Evolutionary conservation across 2,113 vertebrate genomes (phyloP), one percentile per base, ranked within the genome.

Genomic region (Pyrgilauda ruficollis): DNA sequence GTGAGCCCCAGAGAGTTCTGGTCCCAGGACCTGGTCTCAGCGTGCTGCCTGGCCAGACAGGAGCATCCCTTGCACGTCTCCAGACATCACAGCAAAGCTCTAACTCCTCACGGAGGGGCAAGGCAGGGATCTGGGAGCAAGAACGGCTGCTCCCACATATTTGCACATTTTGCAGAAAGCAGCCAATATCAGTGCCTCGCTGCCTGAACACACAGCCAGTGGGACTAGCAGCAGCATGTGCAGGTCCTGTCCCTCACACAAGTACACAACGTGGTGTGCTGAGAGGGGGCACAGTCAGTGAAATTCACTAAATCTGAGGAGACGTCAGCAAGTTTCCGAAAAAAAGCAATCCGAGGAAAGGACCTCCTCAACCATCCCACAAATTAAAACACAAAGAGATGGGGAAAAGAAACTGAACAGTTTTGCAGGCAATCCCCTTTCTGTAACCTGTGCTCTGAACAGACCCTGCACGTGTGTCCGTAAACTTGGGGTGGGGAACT

Each of bases 31-130:
- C 31, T 27, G 27, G 22, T 64, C 37, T 28, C 63, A 53, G 15
- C 0, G 0, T 50, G 43, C 55, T 63, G 43, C 79, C 31, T 3
- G 2, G 13, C 18, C 0, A 0, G 53, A 56, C 30, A 47, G 0
- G 0, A 86, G 72, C 89, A 92, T 90, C 86, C 22, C 47, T 67
- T 33, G 46, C 47, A 47, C 15, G 3, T 47, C 75, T 72, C 82
- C 13, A 49, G 47, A 41, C 28, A 26, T 21, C 74, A 37, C 2
- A 0, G 63, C 66, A 88, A 64, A 85, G 39, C 70, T 85, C 31
- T n/a, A 9, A 27, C 37, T 66, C 70, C 49, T 82, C 16, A 41
- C 0, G 1, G 41, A 85, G 18, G 12, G 16, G 23, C 68, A 84
- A 47, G 31, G 30, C 63, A 67, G 18, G 49, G 44, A 87, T 13